These are phyloP conservation scores for Myrmecophaga tridactyla DNA, from an alignment of 2,113 vertebrate species.

Conservation along the genomic window DNA sequence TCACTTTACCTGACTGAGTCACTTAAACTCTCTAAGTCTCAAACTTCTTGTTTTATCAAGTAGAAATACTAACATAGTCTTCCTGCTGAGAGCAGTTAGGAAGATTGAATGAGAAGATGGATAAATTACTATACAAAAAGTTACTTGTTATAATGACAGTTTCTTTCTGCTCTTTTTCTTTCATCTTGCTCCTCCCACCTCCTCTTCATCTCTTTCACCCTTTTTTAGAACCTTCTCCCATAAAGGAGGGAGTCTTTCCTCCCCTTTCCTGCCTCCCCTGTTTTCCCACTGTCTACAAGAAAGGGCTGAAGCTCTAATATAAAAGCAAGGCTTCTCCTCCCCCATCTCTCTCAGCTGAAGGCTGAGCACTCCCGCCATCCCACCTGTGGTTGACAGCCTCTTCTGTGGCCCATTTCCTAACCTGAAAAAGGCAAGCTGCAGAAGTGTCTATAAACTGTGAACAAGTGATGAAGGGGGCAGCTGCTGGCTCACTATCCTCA, in stretches of 20 bases:
- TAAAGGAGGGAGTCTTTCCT: background rate
- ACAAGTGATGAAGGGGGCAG: background rate
- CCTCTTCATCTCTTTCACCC: background rate
- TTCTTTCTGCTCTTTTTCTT: slow-evolving; percentile 30
- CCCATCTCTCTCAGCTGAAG: background rate
- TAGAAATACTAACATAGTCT: background rate
- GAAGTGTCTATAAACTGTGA: background rate
- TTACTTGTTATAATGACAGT: slow-evolving; percentile 1
- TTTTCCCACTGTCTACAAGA: background rate
- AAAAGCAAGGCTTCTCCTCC: background rate
- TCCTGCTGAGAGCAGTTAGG: slow-evolving; percentile 2
- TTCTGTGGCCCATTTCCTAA: background rate
- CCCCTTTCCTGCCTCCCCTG: background rate
- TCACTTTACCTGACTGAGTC: slow-evolving; percentile 50
- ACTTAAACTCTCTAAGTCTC: slow-evolving; percentile 42
- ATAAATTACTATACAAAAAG: background rate
- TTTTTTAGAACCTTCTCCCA: background rate
- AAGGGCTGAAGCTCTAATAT: background rate
- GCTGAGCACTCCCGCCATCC: background rate
- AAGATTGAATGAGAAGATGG: background rate
- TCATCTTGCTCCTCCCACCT: background rate
- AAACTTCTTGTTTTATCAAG: background rate
- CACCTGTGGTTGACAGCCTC: background rate
- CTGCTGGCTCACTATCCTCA: slow-evolving; percentile 44
- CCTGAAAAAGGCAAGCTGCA: slow-evolving; percentile 26